Base-by-base conservation (phyloP, 2,888 invertebrate genomes). In the Hirtodrosophila duncani region DNA sequence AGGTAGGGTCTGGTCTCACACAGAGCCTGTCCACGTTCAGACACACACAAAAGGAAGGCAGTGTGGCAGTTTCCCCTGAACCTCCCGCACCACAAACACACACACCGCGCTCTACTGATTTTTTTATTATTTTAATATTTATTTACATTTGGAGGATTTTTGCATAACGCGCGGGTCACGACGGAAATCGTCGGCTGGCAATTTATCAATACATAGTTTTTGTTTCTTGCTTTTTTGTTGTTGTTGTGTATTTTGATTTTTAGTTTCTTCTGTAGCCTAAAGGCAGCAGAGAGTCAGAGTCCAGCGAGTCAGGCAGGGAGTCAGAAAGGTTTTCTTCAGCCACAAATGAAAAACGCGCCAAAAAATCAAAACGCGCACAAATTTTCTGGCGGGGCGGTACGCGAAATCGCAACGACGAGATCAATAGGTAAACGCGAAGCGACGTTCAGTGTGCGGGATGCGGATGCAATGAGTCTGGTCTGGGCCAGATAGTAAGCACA, bases 81-180 rank as follows among this genome's bases (percentile, higher is more conserved):
- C 7, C 8, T n/a, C 20, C 9, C 11, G n/a, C n/a, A n/a, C n/a
- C n/a, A n/a, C n/a, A n/a, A n/a, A n/a, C n/a, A n/a, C n/a, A n/a
- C n/a, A n/a, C n/a, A n/a, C n/a, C n/a, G 53, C 48, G 46, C 51
- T 49, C 70, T 69, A 60, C 67, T 75, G 77, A 68, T 68, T 77
- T 74, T 74, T 71, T 68, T 77, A 75, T 72, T 79, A 68, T 75
- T 81, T 74, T 77, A 77, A 78, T 77, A 75, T 75, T 78, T 77
- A 77, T 77, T 78, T 77, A 78, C 75, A 74, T 75, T 75, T 74
- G 71, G 65, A n/a, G n/a, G 71, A 55, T 75, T 81, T 83, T 83
- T 83, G 83, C 83, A 83, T 83, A 83, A 83, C 83, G 81, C 83
- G 78, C 75, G 71, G 83, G 83, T 83, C 83, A 83, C 81, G 83